Evolutionary conservation across 1,140 invertebrate species (phyloP), one percentile per base, ranked within the genome.

Genomic region (Mercenaria mercenaria): DNA sequence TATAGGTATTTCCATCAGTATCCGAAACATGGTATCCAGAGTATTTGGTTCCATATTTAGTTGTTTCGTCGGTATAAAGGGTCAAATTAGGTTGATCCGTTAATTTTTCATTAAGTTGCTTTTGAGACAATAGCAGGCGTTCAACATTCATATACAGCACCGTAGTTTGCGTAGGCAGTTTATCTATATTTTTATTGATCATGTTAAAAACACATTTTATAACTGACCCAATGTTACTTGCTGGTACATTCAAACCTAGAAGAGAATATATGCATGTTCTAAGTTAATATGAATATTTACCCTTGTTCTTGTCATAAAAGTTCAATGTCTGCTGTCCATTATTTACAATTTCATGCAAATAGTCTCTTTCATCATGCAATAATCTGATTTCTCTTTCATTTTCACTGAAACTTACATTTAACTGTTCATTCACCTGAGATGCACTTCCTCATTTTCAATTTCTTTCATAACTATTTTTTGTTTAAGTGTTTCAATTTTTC

Each of bases 1-100:
- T 52, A 81, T 52, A 87, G 6, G 0, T 43, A 26, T 32, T 43
- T 0, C 74, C 87, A 4, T 89, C 77, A 8, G 20, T 29, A 47
- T 89, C 91, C 34, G 85, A 83, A 13, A 88, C 82, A 74, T 88
- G 79, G 41, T 88, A 90, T 20, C 84, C 85, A 50, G 37, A 61
- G 56, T 83, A 88, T 41, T 87, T 89, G 10, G 56, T 67, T 13
- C 90, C 90, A 85, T 84, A 91, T 76, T 90, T 85, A 11, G 52
- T n/a, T 0, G 69, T 90, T 88, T 90, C 89, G 37, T 90, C 89
- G 2, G 81, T 87, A 52, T 67, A 61, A 10, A 90, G 43, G 8
- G 64, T 77, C 39, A 76, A 41, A 39, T 90, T 88, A 4, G 88
- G 43, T 29, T 64, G 56, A 29, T 52, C 20, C 39, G 64, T n/a